phyloP scores from a whole-genome alignment of 2,113 vertebrate species.

The Toxotes jaculatrix region DNA sequence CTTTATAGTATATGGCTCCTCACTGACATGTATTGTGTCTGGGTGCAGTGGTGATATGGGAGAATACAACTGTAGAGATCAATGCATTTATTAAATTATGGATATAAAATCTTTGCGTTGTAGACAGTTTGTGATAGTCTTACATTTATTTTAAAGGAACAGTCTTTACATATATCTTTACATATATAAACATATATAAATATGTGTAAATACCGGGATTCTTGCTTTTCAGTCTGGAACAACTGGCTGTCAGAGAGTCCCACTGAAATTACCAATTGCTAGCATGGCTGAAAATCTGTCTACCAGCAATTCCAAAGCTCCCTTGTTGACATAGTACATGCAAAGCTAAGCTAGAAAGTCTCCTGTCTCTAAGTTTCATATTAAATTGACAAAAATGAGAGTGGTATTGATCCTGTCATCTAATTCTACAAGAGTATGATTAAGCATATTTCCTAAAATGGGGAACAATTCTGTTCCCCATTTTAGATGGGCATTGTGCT shows the following conservation, averaged over 20 bases:
- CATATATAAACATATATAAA: too few species aligned
- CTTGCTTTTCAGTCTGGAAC: not conserved
- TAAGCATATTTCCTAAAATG: not conserved
- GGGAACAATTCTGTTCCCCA: not conserved
- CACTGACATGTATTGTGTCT: slow-evolving; percentile 19
- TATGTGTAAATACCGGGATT: not conserved
- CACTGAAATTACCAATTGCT: too few species aligned
- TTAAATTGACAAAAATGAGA: not conserved
- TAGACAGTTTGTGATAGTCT: not conserved
- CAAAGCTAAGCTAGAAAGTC: too few species aligned
- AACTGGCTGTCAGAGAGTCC: too few species aligned
- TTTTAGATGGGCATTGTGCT: not conserved
- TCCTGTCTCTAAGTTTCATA: not conserved
- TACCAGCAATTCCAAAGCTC: too few species aligned
- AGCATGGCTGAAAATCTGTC: too few species aligned
- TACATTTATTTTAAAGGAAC: not conserved
- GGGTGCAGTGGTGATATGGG: not conserved
- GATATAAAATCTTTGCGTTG: not conserved
- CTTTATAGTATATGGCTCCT: slow-evolving; percentile 38
- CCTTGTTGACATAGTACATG: too few species aligned
- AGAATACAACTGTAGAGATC: not conserved
- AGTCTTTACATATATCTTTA: not conserved
- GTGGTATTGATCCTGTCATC: too few species aligned
- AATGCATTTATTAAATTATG: not conserved
- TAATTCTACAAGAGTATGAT: not conserved